These are phyloP conservation scores for Acrocyrtus sp. DNA, from an alignment of 2,888 invertebrate species.

Conservation along the genomic window DNA sequence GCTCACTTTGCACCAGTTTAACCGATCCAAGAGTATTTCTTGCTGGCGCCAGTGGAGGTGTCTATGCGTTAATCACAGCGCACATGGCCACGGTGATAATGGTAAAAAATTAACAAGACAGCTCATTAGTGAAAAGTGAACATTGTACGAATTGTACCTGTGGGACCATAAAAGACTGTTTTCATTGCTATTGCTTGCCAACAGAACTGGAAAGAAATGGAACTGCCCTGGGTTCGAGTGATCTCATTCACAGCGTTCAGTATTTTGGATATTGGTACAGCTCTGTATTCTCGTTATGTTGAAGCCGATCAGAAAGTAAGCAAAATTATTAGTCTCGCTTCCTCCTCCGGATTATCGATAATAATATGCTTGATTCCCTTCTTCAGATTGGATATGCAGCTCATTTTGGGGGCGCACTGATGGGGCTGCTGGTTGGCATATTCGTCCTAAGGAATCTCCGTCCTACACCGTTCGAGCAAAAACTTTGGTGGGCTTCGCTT, in stretches of 20 bases:
- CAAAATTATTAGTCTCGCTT: background rate
- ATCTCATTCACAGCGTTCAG: conserved; percentile 84
- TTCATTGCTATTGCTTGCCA: conserved; percentile 60
- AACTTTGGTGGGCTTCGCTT: conserved; percentile 84
- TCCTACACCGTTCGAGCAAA: conserved; percentile 81
- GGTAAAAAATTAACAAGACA: conserved; percentile 69
- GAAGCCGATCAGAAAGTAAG: conserved; percentile 72
- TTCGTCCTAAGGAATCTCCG: conserved; percentile 80
- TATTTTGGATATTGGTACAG: conserved; percentile 86
- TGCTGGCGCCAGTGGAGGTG: conserved; percentile 89
- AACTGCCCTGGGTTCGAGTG: conserved; percentile 87
- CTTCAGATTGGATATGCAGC: conserved; percentile 89
- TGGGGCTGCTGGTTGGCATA: conserved; percentile 85
- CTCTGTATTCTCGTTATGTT: conserved; percentile 88
- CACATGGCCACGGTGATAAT: conserved; percentile 92
- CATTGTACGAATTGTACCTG: background rate
- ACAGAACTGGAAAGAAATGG: conserved; percentile 99
- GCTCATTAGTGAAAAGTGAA: conserved; percentile 5
- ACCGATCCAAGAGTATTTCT: conserved; percentile 80
- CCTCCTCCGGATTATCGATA: too few relatives aligned
- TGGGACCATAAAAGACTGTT: background rate
- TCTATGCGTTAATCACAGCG: conserved; percentile 92
- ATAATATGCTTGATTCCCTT: background rate
- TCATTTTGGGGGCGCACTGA: conserved; percentile 90
- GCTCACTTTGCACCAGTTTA: conserved; percentile 83